Percentiles rank a stretch among this genome's conserved stretches.
phyloP scores from a whole-genome alignment of 2,113 vertebrate species.

The Guaruba guarouba region DNA sequence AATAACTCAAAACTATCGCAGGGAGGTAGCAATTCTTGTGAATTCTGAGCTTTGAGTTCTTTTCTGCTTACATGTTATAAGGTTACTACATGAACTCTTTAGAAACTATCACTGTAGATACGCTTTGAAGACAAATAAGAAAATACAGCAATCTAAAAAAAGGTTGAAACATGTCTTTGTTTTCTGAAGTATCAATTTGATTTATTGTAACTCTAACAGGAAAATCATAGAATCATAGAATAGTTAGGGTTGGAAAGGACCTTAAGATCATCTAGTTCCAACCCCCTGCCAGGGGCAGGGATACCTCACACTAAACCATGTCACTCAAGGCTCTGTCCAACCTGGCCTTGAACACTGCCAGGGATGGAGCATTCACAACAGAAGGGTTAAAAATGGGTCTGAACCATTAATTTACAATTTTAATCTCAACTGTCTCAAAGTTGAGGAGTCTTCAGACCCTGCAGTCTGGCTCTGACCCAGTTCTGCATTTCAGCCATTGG shows the following conservation, averaged over 20 bases:
- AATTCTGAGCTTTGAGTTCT: background rate
- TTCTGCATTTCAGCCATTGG: background rate
- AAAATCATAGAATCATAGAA: background rate
- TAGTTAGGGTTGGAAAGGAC: background rate
- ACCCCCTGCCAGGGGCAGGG: background rate
- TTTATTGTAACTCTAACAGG: background rate
- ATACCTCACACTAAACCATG: background rate
- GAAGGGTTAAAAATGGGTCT: background rate
- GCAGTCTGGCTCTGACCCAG: background rate
- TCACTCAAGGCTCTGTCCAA: background rate
- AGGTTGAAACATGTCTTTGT: background rate
- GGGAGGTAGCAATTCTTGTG: background rate
- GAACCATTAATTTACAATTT: background rate
- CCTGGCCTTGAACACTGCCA: background rate
- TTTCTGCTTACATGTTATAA: background rate
- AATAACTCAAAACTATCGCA: background rate
- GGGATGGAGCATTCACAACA: background rate
- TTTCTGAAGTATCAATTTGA: background rate
- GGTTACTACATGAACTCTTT: background rate
- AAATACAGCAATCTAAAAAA: background rate
- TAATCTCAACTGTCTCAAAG: background rate
- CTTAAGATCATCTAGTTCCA: background rate
- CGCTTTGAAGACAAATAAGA: background rate
- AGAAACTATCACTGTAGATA: background rate
- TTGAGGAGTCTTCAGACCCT: background rate